Percentiles rank a stretch among this genome's conserved stretches.
phyloP scores from a whole-genome alignment of 1,140 invertebrate genomes.

The Dreissena rostriformis region DNA sequence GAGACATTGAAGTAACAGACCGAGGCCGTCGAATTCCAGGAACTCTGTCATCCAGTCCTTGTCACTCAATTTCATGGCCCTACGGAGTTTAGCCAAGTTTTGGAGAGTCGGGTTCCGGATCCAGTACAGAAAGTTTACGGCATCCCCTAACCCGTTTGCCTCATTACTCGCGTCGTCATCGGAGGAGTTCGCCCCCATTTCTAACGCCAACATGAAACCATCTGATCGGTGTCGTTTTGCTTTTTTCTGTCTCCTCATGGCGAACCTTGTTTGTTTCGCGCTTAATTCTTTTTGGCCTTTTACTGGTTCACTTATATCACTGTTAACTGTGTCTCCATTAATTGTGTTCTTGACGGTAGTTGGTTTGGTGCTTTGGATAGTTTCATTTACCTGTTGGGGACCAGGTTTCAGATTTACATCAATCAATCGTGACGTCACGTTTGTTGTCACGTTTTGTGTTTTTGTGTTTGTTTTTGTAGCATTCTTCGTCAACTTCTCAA shows the following conservation, averaged over 20 bases:
- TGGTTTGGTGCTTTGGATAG: no score
- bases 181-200: conserved; percentile 54
- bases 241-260: conserved; percentile 68
- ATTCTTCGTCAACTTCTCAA: no score
- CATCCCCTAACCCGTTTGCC: conserved; percentile 56
- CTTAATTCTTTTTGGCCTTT: not conserved
- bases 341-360: no score
- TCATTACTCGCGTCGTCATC: conserved; percentile 62
- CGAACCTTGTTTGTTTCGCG: conserved; percentile 56
- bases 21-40: conserved; percentile 81
- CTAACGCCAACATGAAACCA: conserved; percentile 73
- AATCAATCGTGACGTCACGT: no score
- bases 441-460: no score
- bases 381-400: no score
- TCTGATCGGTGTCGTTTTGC: conserved; percentile 74
- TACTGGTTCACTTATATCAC: no score
- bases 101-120: conserved; percentile 75
- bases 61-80: conserved; percentile 76
- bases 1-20: conserved; percentile 82
- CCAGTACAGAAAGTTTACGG: conserved; percentile 73
- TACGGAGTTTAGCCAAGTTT: conserved; percentile 72
- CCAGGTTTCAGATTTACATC: no score
- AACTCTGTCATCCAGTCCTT: conserved; percentile 83
- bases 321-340: no score
- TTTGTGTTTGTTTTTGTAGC: no score